phyloP scores from a whole-genome alignment of 2,113 vertebrate species.

The Paraplagusia blochii region DNA sequence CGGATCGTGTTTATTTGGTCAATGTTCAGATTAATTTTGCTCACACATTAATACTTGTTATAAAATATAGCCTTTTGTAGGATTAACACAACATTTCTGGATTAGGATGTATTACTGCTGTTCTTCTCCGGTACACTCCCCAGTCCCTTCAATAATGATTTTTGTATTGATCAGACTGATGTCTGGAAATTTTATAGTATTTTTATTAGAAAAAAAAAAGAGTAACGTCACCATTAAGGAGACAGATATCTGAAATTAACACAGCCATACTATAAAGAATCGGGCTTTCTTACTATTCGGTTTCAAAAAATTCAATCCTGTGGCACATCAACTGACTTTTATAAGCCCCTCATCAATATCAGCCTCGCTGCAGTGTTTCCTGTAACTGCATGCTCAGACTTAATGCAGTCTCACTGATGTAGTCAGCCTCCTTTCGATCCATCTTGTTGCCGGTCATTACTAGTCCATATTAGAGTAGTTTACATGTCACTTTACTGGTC shows the following conservation, averaged over 20 bases:
- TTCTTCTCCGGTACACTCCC: constrained; percentile 4
- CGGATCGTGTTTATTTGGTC: too few species aligned
- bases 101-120: not conserved
- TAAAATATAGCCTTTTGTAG: too few species aligned
- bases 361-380: constrained; percentile 11
- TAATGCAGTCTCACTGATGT: constrained; percentile 48
- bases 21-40: too few species aligned
- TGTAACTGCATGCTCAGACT: constrained; percentile 13
- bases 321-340: not conserved
- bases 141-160: not conserved
- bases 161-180: not conserved
- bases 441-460: constrained; percentile 65
- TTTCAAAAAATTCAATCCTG: constrained; percentile 1
- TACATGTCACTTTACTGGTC: constrained; percentile 72
- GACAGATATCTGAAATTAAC: too few species aligned
- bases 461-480: constrained; percentile 71
- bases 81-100: not conserved
- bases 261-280: not conserved
- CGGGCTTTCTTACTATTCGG: not conserved
- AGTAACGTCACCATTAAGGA: too few species aligned
- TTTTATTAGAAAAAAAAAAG: too few species aligned
- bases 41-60: not conserved
- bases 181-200: not conserved
- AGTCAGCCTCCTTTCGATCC: constrained; percentile 55
- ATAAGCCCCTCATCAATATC: constrained; percentile 8